Base-by-base conservation (phyloP, 2,888 invertebrate species). In the Seladonia tumulorum region DNA sequence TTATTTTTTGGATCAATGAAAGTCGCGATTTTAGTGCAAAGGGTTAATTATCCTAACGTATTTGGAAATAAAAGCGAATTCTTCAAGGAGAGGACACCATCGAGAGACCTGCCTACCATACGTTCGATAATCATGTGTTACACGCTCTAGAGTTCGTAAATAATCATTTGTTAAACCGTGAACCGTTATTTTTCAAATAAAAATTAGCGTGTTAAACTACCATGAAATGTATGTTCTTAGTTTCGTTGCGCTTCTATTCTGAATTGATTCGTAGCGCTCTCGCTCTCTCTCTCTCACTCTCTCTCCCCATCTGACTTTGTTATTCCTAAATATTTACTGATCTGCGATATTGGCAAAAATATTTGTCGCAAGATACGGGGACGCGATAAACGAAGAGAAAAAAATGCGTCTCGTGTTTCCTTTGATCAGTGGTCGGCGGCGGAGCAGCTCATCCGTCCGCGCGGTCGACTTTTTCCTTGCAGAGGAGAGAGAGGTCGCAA, bases 401-500 rank as follows among this genome's bases (percentile, higher is more conserved):
- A 77, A 79, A 47, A 76, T 80, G 47, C n/a, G 60, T 86, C 77
- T 88, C 86, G 81, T 83, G 73, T 85, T 82, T 76, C 87, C 84
- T 73, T 83, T 80, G 85, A 80, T 82, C 81, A 81, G 81, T 85
- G 82, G 81, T 85, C 77, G 79, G 75, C 79, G 75, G 77, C 79
- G 75, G 70, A 66, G 53, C 57, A 66, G 79, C 66, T 86, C 80
- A 45, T 74, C 77, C 76, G 86, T 77, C 87, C 85, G 88, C 86
- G 68, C 75, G 47, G 79, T 83, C 82, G 86, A 73, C 76, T 87
- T 81, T 90, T 91, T 88, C 86, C 83, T 90, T 88, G 90, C 87
- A 87, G 85, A 92, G 93, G 94, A 93, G 94, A 94, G 93, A 94
- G 93, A 94, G 93, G 93, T 90, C 83, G 87, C 89, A 87, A 91